Percentiles rank a stretch among this genome's conserved stretches.
phyloP scores from a whole-genome alignment of 1,140 invertebrate species.

The Acarapis woodi region DNA sequence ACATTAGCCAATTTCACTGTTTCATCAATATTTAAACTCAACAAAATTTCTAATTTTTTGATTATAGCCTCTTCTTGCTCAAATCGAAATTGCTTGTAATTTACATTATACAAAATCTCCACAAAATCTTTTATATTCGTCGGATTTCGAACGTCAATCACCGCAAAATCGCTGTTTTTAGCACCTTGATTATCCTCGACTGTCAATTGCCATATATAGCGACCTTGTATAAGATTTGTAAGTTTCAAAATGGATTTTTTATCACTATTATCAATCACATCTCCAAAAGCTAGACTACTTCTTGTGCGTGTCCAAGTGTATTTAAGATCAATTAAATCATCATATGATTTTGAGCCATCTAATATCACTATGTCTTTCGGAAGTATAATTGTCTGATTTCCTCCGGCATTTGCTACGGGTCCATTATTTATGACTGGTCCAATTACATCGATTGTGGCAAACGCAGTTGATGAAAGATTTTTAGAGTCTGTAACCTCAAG shows the following conservation, averaged over 20 bases:
- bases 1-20: background rate
- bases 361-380: slow-evolving; percentile 41
- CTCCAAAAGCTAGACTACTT: slow-evolving; percentile 47
- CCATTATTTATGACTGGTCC: slow-evolving; percentile 68
- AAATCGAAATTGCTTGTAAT: slow-evolving; percentile 29
- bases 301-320: slow-evolving; percentile 56
- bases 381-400: slow-evolving; percentile 39
- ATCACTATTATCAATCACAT: slow-evolving; percentile 38
- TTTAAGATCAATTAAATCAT: slow-evolving; percentile 53
- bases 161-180: slow-evolving; percentile 42
- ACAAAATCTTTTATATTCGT: slow-evolving; percentile 35
- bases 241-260: slow-evolving; percentile 37
- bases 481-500: slow-evolving; percentile 58
- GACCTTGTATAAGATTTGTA: slow-evolving; percentile 48
- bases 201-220: slow-evolving; percentile 57
- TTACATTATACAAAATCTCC: slow-evolving; percentile 40
- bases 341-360: slow-evolving; percentile 53
- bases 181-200: slow-evolving; percentile 66
- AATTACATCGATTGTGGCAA: slow-evolving; percentile 39
- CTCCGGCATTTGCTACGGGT: slow-evolving; percentile 58
- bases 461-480: slow-evolving; percentile 33
- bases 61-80: slow-evolving; percentile 34
- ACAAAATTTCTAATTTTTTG: slow-evolving; percentile 25
- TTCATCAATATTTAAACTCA: slow-evolving; percentile 27
- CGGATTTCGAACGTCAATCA: slow-evolving; percentile 48